phyloP scores from a whole-genome alignment of 2,113 vertebrate genomes.

The Gavia stellata region DNA sequence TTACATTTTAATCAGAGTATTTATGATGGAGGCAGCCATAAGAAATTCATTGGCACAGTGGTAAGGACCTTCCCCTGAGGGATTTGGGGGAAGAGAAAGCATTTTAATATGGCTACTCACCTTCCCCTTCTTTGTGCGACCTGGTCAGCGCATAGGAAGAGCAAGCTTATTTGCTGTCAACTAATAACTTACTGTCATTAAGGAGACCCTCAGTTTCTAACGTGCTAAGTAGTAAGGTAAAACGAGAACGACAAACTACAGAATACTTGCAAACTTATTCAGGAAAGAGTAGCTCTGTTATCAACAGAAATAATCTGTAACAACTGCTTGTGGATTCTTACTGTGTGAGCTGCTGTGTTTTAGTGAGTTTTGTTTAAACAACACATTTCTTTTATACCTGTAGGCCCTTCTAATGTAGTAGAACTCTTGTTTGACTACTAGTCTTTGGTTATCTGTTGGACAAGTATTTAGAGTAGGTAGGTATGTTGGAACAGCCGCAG shows the following conservation, averaged over 20 bases:
- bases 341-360: not conserved
- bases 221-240: not conserved
- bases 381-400: not conserved
- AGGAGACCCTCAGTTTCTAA: not conserved
- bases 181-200: not conserved
- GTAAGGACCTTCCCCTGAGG: slow-evolving; percentile 52
- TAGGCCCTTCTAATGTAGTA: not conserved
- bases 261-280: not conserved
- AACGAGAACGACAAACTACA: not conserved
- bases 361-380: not conserved
- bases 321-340: not conserved
- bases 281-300: not conserved
- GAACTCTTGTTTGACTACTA: slow-evolving; percentile 35
- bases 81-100: not conserved
- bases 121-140: slow-evolving; percentile 18
- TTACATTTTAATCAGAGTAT: slow-evolving; percentile 98
- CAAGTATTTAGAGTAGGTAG: slow-evolving; percentile 1
- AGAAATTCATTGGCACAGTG: slow-evolving; percentile 80
- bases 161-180: not conserved
- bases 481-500: not conserved
- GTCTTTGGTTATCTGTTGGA: slow-evolving; percentile 28
- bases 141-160: not conserved
- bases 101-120: slow-evolving; percentile 46
- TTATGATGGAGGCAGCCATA: slow-evolving; percentile 73
- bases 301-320: not conserved